Conservation (phyloP, 2,888 invertebrate species). For the Liodrosophila aerea region DNA sequence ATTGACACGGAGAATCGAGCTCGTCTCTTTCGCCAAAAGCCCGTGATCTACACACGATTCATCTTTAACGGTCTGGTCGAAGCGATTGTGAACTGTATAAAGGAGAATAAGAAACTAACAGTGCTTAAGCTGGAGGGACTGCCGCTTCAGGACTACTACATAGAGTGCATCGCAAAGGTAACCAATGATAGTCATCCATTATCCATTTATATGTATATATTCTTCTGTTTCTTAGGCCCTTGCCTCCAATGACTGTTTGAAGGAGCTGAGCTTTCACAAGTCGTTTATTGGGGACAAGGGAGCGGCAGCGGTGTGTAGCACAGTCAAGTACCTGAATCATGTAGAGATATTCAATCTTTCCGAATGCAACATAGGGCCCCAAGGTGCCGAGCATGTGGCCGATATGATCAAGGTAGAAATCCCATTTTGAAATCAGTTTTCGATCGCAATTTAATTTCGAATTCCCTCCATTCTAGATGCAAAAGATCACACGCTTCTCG, state of each 20-base stretch:
- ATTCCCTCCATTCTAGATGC: constrained; percentile 83
- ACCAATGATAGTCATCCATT: background rate
- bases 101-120: constrained; percentile 85
- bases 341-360: constrained; percentile 87
- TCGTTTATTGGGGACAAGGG: constrained; percentile 89
- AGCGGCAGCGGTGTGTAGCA: constrained; percentile 87
- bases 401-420: constrained; percentile 85
- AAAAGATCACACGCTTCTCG: constrained; percentile 88
- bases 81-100: constrained; percentile 86
- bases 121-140: constrained; percentile 88
- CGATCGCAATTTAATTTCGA: no score
- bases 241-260: constrained; percentile 86
- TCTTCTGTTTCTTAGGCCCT: constrained; percentile 84
- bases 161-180: constrained; percentile 85
- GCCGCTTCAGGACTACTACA: constrained; percentile 87
- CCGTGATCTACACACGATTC: constrained; percentile 88
- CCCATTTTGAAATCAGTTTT: background rate
- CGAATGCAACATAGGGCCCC: constrained; percentile 86
- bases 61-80: constrained; percentile 87
- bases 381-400: constrained; percentile 86
- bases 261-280: constrained; percentile 87
- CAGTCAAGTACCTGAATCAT: constrained; percentile 86
- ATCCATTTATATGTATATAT: background rate
- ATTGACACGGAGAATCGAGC: constrained; percentile 85
- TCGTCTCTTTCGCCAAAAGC: constrained; percentile 85